Base-by-base conservation (phyloP, 2,888 invertebrate genomes). In the Chrysotoxum bicinctum region DNA sequence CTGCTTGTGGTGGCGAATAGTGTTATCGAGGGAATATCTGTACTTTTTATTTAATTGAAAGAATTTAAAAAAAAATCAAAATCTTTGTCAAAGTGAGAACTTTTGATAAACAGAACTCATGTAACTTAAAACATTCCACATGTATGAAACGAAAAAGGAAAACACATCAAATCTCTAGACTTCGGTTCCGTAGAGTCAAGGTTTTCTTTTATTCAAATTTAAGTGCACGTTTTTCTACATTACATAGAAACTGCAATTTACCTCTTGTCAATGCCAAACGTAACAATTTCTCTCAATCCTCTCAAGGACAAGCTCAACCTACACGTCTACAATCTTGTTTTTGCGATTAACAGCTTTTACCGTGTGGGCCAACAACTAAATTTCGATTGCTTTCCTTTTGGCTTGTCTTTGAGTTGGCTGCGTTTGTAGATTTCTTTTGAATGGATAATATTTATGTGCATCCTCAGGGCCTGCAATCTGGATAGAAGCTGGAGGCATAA, bases 251-350 rank as follows among this genome's bases (percentile, higher is more conserved):
- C 64, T 70, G 58, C 74, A 83, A 74, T 84, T 78, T 70, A 37
- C 50, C 79, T 37, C 64, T 40, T 26, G 70, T 72, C 81, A 77
- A 66, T 82, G 81, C 66, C 81, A 82, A 74, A 56, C 62, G 50
- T 58, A 75, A 43, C 74, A 66, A 70, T 74, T 74, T 62, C 16
- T 77, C n/a, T 16, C 19, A 54, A 40, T 35, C 37, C 23, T 23
- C 64, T 66, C 79, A 84, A 75, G 83, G 83, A 74, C 79, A 64
- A 58, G 10, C 32, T 45, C 45, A 64, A 19, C 50, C 68, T 56
- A 58, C 16, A 56, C 58, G 70, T 12, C 32, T 37, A 37, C 73
- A 73, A 72, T 73, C 48, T 19, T 12, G 32, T 10, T 74, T 64
- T 64, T n/a, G n/a, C 69, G 37, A 56, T 52, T 69, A 75, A 62